Evolutionary conservation across 2,113 vertebrate genomes (phyloP).

Genomic region (Zootoca vivipara): DNA sequence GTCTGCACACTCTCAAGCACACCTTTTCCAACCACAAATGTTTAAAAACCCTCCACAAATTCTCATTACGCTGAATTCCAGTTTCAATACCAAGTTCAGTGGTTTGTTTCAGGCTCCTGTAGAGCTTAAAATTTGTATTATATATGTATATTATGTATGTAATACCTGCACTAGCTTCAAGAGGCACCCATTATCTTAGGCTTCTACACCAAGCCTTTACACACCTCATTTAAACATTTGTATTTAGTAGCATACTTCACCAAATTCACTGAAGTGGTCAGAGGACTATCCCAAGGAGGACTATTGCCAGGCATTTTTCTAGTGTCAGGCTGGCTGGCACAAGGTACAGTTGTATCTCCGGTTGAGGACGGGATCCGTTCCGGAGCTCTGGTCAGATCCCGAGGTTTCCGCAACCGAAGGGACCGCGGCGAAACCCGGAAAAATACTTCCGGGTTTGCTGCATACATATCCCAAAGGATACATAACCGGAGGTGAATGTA

Average conservation of each 20-base stretch:
- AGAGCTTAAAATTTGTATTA: too few relatives aligned
- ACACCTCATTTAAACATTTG: neutral
- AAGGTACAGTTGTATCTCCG: too few relatives aligned
- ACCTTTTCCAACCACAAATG: neutral
- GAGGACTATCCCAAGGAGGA: neutral
- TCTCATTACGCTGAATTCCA: neutral
- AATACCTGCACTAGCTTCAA: too few relatives aligned
- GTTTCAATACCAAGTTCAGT: neutral
- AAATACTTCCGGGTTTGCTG: too few relatives aligned
- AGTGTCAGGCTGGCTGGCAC: constrained; percentile 49
- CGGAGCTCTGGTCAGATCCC: too few relatives aligned
- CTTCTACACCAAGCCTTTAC: neutral
- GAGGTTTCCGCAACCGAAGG: too few relatives aligned
- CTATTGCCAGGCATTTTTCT: constrained; percentile 49
- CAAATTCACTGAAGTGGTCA: constrained; percentile 71
- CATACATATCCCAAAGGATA: too few relatives aligned
- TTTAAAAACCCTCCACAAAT: neutral
- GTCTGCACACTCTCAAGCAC: neutral
- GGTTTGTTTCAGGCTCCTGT: too few relatives aligned
- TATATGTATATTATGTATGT: too few relatives aligned
- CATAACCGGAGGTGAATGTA: too few relatives aligned
- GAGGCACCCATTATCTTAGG: neutral
- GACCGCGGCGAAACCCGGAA: too few relatives aligned
- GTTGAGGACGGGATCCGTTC: too few relatives aligned
- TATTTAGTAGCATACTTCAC: constrained; percentile 78